Conservation (phyloP, 1,140 invertebrate genomes). For the Pararge aegeria region DNA sequence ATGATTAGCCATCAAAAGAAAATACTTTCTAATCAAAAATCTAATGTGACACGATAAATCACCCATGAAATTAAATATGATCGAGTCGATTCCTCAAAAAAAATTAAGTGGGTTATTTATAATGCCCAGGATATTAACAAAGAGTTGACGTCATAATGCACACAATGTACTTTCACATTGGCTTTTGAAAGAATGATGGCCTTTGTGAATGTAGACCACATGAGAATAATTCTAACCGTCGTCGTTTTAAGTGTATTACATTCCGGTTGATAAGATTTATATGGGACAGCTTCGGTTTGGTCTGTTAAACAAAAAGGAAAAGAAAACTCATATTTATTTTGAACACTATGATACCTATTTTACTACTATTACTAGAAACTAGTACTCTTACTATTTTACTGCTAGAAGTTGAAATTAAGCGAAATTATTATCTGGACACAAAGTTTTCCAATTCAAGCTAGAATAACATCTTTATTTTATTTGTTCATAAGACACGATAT, state of each 20-base stretch:
- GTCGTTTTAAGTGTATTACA: slow-evolving; percentile 33
- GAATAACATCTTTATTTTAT: too few relatives aligned
- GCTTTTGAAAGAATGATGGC: slow-evolving; percentile 46
- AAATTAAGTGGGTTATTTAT: slow-evolving; percentile 21
- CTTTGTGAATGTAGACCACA: slow-evolving; percentile 44
- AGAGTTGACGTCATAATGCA: slow-evolving; percentile 28
- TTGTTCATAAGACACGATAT: too few relatives aligned
- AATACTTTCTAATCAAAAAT: neutral
- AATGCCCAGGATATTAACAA: slow-evolving; percentile 22
- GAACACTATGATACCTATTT: too few relatives aligned
- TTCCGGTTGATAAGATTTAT: slow-evolving; percentile 52
- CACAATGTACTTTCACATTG: slow-evolving; percentile 27
- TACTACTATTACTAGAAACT: too few relatives aligned
- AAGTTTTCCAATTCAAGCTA: too few relatives aligned
- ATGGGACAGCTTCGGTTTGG: slow-evolving; percentile 35
- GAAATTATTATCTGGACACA: too few relatives aligned
- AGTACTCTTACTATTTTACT: too few relatives aligned
- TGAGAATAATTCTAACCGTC: slow-evolving; percentile 53
- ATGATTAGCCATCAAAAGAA: neutral
- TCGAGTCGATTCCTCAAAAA: slow-evolving; percentile 11
- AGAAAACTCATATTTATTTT: neutral
- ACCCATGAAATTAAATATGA: neutral
- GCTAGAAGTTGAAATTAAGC: too few relatives aligned
- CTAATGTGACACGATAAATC: neutral
- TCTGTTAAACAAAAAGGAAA: neutral